Conservation (phyloP, 2,797 vertebrate species). For the Brachyalestes nurse region DNA sequence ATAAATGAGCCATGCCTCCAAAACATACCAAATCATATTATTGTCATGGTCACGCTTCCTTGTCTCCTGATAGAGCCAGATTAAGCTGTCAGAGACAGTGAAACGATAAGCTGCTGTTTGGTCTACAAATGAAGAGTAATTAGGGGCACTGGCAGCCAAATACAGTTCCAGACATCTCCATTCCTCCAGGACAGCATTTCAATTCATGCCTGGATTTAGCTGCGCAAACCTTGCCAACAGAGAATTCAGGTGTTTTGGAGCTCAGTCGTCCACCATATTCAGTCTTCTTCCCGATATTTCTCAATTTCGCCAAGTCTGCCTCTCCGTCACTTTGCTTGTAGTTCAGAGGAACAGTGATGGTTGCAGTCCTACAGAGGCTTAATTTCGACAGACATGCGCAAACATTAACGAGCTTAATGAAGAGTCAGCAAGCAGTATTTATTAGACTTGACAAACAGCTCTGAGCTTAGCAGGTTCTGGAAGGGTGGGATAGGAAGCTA, state of each 20-base stretch:
- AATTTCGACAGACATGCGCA: constrained; percentile 82
- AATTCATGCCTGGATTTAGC: constrained; percentile 66
- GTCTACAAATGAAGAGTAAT: constrained; percentile 86
- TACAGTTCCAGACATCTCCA: constrained; percentile 76
- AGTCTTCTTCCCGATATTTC: constrained; percentile 55
- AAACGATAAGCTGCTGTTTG: constrained; percentile 83
- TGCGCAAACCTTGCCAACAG: constrained; percentile 58
- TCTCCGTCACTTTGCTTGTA: constrained; percentile 15
- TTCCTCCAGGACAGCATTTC: constrained; percentile 73
- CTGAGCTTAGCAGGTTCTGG: constrained; percentile 76
- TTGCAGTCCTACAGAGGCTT: constrained; percentile 71
- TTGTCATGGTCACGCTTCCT: constrained; percentile 75
- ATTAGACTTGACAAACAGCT: constrained; percentile 83
- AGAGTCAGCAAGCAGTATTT: constrained; percentile 79
- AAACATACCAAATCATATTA: constrained; percentile 84
- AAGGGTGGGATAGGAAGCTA: constrained; percentile 39
- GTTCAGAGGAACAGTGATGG: constrained; percentile 57
- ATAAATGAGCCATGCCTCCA: constrained; percentile 79
- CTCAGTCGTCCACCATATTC: constrained; percentile 69
- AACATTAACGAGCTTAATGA: constrained; percentile 85
- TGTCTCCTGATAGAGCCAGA: constrained; percentile 75
- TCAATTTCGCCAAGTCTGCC: constrained; percentile 22
- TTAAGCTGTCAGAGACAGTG: constrained; percentile 83
- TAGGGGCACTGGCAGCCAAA: constrained; percentile 80
- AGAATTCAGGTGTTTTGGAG: constrained; percentile 69